Base-by-base conservation (phyloP, 2,888 invertebrate species). In the Sisyra terminalis region DNA sequence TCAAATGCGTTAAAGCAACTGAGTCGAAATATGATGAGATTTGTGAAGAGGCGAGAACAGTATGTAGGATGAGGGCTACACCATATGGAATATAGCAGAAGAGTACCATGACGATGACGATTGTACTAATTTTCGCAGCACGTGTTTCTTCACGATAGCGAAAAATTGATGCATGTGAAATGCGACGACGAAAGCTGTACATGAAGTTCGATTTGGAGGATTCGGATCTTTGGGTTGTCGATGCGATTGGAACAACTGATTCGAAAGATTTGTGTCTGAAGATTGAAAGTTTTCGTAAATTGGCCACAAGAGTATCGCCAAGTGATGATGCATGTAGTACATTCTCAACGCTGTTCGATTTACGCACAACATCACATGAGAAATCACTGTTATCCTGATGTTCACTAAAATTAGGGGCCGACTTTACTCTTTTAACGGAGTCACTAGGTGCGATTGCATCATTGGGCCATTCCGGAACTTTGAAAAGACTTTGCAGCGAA, bases 131-230 rank as follows among this genome's bases (percentile, higher is more conserved):
- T 49, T 87, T 78, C 7, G 88, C 90, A 2, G 90, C 87, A 49
- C 88, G 73, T 50, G 87, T 84, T 64, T 90, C 90, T 57, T 90
- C 90, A 42, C 87, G 71, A 57, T 88, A 86, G 54, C 80, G 73
- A 62, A 87, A 86, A 47, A 85, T 68, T 37, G 84, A 83, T 24
- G 85, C 85, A 57, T 87, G 86, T 47, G 87, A 84, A 48, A 89
- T 80, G 42, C 85, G 72, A 58, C 83, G 78, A 44, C 82, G 73
- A 49, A 87, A 64, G 42, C 78, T 78, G 46, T 77, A 79, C 53
- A 86, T 82, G 56, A 76, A 73, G 46, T 75, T 60, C 42, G 70
- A 66, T 46, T 70, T 66, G 44, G 73, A 59, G 47, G 75, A 67
- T 51, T 70, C 59, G 49, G 75, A 64, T 58, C 68, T 64, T 46